Evolutionary conservation across 1,140 invertebrate species (phyloP).

Genomic region (Drosophila gunungcola): DNA sequence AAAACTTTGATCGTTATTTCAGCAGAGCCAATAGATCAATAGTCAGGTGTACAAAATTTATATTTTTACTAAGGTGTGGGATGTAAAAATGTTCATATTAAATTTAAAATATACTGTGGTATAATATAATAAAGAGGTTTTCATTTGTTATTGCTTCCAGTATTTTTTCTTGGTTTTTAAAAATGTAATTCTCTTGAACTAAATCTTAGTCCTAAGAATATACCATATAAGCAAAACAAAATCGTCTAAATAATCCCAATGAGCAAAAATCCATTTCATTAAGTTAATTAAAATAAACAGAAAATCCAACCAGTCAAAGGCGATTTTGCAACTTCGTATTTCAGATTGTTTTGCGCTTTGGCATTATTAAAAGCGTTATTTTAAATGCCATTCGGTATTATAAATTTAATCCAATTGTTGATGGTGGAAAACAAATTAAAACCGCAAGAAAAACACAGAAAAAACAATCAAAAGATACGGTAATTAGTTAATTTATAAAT

Average conservation of each 20-base stretch:
- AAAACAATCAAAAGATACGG: slow-evolving; percentile 63
- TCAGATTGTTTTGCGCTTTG: slow-evolving; percentile 25
- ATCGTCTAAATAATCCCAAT: slow-evolving; percentile 25
- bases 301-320: slow-evolving; percentile 59
- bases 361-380: slow-evolving; percentile 62
- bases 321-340: slow-evolving; percentile 41
- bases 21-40: not conserved
- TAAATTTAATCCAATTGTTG: slow-evolving; percentile 75
- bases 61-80: not conserved
- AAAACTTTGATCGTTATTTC: not conserved
- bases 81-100: no score
- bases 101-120: no score
- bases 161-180: no score
- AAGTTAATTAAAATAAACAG: slow-evolving; percentile 76
- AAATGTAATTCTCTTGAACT: no score
- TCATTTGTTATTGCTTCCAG: no score
- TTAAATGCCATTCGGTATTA: slow-evolving; percentile 74
- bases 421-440: not conserved
- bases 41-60: not conserved
- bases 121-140: no score
- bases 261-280: slow-evolving; percentile 54
- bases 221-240: not conserved
- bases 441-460: slow-evolving; percentile 18
- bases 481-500: slow-evolving; percentile 81
- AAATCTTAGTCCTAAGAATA: not conserved